phyloP scores from a whole-genome alignment of 2,113 vertebrate species.

The Pelobates fuscus region DNA sequence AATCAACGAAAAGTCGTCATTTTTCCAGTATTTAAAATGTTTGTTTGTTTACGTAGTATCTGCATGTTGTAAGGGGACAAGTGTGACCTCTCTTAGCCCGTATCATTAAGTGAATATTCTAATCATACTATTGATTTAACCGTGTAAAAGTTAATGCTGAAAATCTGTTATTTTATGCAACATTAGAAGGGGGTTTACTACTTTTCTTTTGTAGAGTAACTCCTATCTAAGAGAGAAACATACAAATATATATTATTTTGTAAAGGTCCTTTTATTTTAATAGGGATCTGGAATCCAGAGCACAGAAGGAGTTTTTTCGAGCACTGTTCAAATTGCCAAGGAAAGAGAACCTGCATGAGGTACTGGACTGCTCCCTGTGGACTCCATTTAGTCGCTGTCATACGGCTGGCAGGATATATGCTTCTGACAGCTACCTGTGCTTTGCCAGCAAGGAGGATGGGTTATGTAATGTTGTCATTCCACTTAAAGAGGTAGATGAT shows the following conservation, averaged over 20 bases:
- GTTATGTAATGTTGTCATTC: constrained; percentile 82
- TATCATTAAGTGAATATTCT: too few relatives aligned
- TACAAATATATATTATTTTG: too few relatives aligned
- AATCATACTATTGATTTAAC: too few relatives aligned
- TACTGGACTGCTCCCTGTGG: constrained; percentile 86
- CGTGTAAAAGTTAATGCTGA: too few relatives aligned
- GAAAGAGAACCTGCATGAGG: constrained; percentile 76
- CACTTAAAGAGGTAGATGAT: constrained; percentile 82
- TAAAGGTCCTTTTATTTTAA: not conserved
- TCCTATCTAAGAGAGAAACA: too few relatives aligned
- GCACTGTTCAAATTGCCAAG: constrained; percentile 89
- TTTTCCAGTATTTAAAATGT: too few relatives aligned
- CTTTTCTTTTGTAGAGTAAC: not conserved
- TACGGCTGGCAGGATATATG: constrained; percentile 81
- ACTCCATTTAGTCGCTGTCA: constrained; percentile 91
- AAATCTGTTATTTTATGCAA: too few relatives aligned
- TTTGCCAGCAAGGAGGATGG: constrained; percentile 90
- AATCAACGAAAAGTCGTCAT: too few relatives aligned
- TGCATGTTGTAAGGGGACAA: too few relatives aligned
- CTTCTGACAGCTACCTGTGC: constrained; percentile 87
- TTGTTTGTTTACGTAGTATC: too few relatives aligned
- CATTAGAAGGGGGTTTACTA: too few relatives aligned
- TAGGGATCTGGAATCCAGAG: constrained; percentile 90
- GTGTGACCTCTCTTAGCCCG: too few relatives aligned
- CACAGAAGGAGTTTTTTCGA: constrained; percentile 85